Base-by-base conservation (phyloP, 1,140 invertebrate species). In the Antheraea pernyi region DNA sequence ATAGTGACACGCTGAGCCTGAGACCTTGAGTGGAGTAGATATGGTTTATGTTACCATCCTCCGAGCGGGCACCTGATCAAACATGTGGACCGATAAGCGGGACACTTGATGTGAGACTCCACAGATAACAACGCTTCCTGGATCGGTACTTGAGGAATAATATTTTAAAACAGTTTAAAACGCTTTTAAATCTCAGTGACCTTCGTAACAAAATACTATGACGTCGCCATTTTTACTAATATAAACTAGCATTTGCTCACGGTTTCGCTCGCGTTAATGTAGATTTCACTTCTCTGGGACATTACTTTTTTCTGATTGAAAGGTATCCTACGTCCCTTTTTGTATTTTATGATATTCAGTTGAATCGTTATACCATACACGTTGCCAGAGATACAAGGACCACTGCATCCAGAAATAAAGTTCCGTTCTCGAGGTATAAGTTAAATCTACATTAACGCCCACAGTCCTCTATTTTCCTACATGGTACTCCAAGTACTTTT, bases 1-100 rank as follows among this genome's bases (percentile, higher is more conserved):
- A 79, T 71, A 68, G 82, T 88, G 86, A 77, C 63, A 67, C 73
- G 68, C 74, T 78, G 74, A 79, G 79, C 79, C 83, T 88, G 86
- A 79, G 65, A 67, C 73, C 72, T 76, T 79, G 75, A 65, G 60
- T 61, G 19, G 65, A 60, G 73, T 66, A 79, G 75, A 77, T 77
- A 77, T 82, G 77, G 77, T 80, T 78, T 75, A 78, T 75, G 75
- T 84, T 83, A 82, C 78, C 77, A 79, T 84, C 76, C 82, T 80
- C 68, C 46, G 72, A 70, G 68, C 76, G 71, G 76, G 81, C 89
- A 91, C 88, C 89, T 91, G 89, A 89, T 88, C 83, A 91, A 91
- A 91, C 83, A 91, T 82, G 78, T 84, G 82, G 80, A 82, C 75
- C 84, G 87, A 89, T 89, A 90, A 89, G 83, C 75, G 73, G 81